These are phyloP conservation scores for Diadegma fenestrale DNA, from an alignment of 2,888 invertebrate species.

Conservation along the genomic window DNA sequence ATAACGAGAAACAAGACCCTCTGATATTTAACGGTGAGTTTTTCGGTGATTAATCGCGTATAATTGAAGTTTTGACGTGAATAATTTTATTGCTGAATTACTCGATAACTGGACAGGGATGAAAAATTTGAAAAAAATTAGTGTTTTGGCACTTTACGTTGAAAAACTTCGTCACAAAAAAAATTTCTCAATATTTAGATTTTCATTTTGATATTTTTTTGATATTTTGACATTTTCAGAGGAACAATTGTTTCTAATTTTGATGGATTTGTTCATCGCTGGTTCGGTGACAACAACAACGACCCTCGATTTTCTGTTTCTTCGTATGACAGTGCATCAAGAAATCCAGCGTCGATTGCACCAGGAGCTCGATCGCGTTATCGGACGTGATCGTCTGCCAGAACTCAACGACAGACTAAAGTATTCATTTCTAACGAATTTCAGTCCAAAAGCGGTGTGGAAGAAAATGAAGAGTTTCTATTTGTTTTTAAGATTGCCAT, in stretches of 20 bases:
- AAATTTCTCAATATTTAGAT: no score
- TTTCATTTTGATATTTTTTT: no score
- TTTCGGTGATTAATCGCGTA: no score
- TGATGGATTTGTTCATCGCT: slow-evolving; percentile 89
- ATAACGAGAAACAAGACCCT: slow-evolving; percentile 77
- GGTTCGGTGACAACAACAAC: slow-evolving; percentile 89
- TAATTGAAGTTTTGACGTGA: no score
- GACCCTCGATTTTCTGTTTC: slow-evolving; percentile 88
- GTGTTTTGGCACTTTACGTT: no score
- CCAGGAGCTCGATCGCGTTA: slow-evolving; percentile 85
- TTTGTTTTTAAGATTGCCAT: slow-evolving; percentile 83
- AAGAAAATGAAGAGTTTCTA: background rate
- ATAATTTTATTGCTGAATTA: no score
- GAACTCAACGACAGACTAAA: slow-evolving; percentile 85
- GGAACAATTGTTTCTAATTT: slow-evolving; percentile 88
- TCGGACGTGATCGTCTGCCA: slow-evolving; percentile 84
- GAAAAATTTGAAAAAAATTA: no score
- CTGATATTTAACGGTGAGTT: slow-evolving; percentile 85
- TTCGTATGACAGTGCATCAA: slow-evolving; percentile 87
- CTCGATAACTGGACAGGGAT: no score
- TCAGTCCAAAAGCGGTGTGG: background rate
- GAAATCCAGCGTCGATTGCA: slow-evolving; percentile 87
- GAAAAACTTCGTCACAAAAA: no score
- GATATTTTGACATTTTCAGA: slow-evolving; percentile 86
- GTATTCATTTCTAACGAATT: slow-evolving; percentile 78